Evolutionary conservation across 2,888 invertebrate genomes (phyloP).

Genomic region (Mallateleia sp.): DNA sequence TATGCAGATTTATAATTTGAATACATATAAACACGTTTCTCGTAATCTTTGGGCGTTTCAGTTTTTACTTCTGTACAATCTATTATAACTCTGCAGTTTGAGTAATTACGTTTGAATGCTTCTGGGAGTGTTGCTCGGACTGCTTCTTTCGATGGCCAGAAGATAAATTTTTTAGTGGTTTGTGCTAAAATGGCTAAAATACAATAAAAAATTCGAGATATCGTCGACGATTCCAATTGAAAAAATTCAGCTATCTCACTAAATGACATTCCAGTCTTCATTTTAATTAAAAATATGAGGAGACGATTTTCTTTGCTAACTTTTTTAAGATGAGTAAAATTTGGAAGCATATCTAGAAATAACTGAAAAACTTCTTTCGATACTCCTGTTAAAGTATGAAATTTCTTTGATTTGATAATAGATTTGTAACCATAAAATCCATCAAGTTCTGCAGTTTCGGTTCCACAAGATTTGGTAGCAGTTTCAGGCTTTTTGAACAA

Average conservation of each 20-base stretch:
- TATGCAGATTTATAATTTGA: no score
- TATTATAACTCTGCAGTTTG: constrained; percentile 77
- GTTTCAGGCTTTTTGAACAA: constrained; percentile 11
- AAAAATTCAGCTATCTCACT: constrained; percentile 17
- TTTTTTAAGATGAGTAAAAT: constrained; percentile 42
- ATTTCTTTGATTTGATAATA: constrained; percentile 17
- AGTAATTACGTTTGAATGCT: constrained; percentile 73
- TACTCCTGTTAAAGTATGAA: constrained; percentile 66
- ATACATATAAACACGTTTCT: constrained; percentile 72
- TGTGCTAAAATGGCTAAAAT: constrained; percentile 20
- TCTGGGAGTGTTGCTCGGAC: constrained; percentile 82
- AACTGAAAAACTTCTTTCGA: constrained; percentile 64
- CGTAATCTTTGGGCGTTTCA: constrained; percentile 69
- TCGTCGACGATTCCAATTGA: constrained; percentile 15
- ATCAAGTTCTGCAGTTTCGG: not conserved
- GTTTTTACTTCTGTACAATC: constrained; percentile 80
- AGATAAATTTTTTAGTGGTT: constrained; percentile 69
- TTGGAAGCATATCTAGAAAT: constrained; percentile 64
- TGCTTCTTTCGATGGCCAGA: constrained; percentile 75
- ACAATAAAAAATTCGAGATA: constrained; percentile 39
- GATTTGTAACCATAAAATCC: constrained; percentile 31
- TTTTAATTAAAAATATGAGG: constrained; percentile 77
- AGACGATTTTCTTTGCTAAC: constrained; percentile 70
- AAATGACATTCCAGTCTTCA: constrained; percentile 68
- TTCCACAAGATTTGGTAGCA: constrained; percentile 21